phyloP scores from a whole-genome alignment of 2,888 invertebrate genomes.

The Maniola hyperantus region DNA sequence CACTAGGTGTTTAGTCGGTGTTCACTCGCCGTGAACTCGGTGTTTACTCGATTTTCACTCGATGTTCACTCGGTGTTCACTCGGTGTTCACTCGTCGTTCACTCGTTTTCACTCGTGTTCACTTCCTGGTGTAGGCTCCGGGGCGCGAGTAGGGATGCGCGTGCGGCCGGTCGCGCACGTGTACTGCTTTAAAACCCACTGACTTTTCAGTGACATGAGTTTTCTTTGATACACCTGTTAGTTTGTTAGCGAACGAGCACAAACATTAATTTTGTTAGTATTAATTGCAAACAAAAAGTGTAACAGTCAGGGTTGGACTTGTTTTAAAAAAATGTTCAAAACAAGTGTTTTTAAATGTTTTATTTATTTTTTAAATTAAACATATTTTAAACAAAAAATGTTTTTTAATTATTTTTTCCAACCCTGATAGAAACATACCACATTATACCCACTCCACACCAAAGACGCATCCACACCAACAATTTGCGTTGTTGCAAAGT shows the following conservation, averaged over 20 bases:
- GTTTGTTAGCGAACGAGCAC: constrained; percentile 54
- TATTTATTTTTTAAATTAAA: no score
- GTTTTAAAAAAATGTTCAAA: no score
- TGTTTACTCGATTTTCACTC: background rate
- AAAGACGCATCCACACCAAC: background rate
- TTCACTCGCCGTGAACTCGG: background rate
- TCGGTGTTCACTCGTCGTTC: background rate
- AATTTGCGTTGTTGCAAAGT: background rate
- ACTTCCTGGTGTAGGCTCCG: constrained; percentile 35
- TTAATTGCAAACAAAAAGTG: background rate
- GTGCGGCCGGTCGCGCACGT: constrained; percentile 62
- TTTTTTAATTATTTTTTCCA: no score
- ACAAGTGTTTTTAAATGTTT: no score
- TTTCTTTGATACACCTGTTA: constrained; percentile 59
- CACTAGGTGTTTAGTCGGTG: background rate
- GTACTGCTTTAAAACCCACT: constrained; percentile 75
- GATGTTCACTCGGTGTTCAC: background rate
- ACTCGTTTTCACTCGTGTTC: background rate
- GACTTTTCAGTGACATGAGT: constrained; percentile 61
- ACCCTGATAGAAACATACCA: no score
- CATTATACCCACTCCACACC: background rate
- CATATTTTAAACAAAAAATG: no score
- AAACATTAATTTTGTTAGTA: constrained; percentile 45
- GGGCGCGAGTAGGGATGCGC: constrained; percentile 69
- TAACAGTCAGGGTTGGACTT: no score